A percentile compares a stretch with the other conserved stretches of the same genome.
These are phyloP conservation scores for Hemichromis elongatus DNA, from an alignment of 2,113 vertebrate genomes.

Conservation along the genomic window DNA sequence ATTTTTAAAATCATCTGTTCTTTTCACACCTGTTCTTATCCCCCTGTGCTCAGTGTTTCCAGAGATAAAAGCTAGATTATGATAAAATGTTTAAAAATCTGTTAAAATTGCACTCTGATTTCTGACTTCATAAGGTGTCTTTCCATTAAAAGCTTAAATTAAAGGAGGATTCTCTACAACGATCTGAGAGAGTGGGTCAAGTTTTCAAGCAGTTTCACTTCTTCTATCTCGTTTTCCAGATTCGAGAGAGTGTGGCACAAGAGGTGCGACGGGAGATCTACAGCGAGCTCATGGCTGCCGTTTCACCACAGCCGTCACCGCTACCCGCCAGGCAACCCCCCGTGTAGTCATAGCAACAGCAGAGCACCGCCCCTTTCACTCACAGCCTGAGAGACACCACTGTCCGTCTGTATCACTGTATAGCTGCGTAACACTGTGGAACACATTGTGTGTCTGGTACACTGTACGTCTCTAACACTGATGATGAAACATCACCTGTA, in stretches of 20 bases:
- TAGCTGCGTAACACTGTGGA: constrained; percentile 42
- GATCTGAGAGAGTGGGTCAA: background rate
- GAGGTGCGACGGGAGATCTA: constrained; percentile 92
- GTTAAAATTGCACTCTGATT: background rate
- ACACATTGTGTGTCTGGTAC: constrained; percentile 33
- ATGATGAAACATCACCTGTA: background rate
- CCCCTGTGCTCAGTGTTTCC: background rate
- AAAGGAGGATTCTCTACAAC: background rate
- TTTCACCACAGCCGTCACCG: constrained; percentile 73
- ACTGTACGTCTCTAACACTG: constrained; percentile 64
- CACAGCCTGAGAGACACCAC: constrained; percentile 26
- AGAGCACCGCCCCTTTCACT: background rate
- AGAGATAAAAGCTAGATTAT: background rate
- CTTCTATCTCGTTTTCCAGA: constrained; percentile 65
- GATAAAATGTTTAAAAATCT: background rate
- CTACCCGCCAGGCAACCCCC: constrained; percentile 18
- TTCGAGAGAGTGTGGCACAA: constrained; percentile 86
- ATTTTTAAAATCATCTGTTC: background rate
- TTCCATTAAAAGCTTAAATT: background rate
- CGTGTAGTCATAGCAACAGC: constrained; percentile 24
- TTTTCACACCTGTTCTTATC: background rate
- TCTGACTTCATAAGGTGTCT: background rate
- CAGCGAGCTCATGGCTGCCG: constrained; percentile 84
- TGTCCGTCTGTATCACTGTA: constrained; percentile 54
- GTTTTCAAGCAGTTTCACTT: background rate